phyloP scores from a whole-genome alignment of 2,797 vertebrate species.

The Clarias platycephalus region DNA sequence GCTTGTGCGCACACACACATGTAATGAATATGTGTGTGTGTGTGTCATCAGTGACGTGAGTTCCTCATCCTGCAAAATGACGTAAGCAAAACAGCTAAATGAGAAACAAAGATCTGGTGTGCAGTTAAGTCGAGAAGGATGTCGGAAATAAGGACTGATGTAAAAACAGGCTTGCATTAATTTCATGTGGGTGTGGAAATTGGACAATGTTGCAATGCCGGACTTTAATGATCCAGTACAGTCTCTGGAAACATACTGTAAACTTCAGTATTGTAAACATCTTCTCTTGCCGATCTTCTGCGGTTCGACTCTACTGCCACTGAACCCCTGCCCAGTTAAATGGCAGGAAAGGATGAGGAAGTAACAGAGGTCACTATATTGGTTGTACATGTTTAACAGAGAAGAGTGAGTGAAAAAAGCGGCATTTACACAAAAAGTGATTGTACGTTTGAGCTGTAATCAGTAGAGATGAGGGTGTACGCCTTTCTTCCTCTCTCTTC shows the following conservation, averaged over 20 bases:
- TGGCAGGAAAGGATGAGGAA: neutral
- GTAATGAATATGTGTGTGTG: conserved; percentile 24
- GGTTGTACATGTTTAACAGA: neutral
- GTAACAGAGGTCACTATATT: neutral
- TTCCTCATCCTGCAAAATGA: conserved; percentile 22
- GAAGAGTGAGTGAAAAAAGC: neutral
- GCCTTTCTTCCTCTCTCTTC: conserved; percentile 23
- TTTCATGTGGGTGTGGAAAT: neutral
- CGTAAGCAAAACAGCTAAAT: neutral
- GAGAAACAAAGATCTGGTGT: neutral
- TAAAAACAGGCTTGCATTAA: neutral
- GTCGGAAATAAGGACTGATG: neutral
- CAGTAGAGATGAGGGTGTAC: conserved; percentile 18
- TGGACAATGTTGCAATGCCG: neutral
- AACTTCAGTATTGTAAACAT: neutral
- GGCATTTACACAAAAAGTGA: neutral
- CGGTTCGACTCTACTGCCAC: neutral
- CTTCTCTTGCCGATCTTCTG: too few relatives aligned
- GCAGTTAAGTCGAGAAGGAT: neutral
- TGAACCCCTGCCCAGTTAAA: neutral
- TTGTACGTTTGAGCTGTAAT: conserved; percentile 34
- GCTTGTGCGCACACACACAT: conserved; percentile 12
- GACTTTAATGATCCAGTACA: conserved; percentile 20
- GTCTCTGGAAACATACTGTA: neutral
- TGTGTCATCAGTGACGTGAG: conserved; percentile 12